A percentile compares a stretch with the other conserved stretches of the same genome.
phyloP scores from a whole-genome alignment of 1,140 invertebrate species.

The Panagrolaimus sp. region DNA sequence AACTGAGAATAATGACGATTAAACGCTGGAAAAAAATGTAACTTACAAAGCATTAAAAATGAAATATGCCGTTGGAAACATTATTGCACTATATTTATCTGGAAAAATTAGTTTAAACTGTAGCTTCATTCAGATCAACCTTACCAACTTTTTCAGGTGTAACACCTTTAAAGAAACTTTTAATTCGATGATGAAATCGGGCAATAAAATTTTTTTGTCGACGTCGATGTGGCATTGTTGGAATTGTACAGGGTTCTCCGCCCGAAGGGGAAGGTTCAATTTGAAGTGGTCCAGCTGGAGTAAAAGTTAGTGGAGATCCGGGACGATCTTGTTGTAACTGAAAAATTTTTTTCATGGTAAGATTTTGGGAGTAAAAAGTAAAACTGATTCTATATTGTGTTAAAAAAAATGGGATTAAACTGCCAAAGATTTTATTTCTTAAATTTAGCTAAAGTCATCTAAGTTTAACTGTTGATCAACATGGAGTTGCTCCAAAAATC shows the following conservation, averaged over 20 bases:
- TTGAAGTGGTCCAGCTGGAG: slow-evolving; percentile 26
- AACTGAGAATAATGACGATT: neutral
- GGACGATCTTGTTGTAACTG: too few species aligned
- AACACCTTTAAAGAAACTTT: slow-evolving; percentile 21
- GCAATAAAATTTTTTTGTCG: slow-evolving; percentile 22
- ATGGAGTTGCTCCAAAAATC: slow-evolving; percentile 12
- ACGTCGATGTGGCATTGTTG: slow-evolving; percentile 19
- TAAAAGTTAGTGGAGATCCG: neutral
- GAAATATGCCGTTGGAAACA: slow-evolving; percentile 58
- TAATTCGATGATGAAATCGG: slow-evolving; percentile 9
- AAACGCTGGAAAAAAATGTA: neutral
- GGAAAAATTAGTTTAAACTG: too few species aligned
- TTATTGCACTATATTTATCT: slow-evolving; percentile 55
- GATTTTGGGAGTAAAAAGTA: neutral
- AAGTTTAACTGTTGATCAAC: neutral
- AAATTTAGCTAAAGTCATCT: neutral
- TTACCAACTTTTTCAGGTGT: slow-evolving; percentile 47
- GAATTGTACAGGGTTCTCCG: neutral
- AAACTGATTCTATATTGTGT: too few species aligned
- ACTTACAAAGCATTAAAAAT: slow-evolving; percentile 52
- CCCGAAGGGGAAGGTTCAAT: neutral
- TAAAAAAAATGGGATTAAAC: too few species aligned
- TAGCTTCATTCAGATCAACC: slow-evolving; percentile 54
- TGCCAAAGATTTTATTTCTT: slow-evolving; percentile 18
- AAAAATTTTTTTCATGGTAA: slow-evolving; percentile 5